Evolutionary conservation across 2,113 vertebrate species (phyloP).

Genomic region (Melanerpes aurifrons): DNA sequence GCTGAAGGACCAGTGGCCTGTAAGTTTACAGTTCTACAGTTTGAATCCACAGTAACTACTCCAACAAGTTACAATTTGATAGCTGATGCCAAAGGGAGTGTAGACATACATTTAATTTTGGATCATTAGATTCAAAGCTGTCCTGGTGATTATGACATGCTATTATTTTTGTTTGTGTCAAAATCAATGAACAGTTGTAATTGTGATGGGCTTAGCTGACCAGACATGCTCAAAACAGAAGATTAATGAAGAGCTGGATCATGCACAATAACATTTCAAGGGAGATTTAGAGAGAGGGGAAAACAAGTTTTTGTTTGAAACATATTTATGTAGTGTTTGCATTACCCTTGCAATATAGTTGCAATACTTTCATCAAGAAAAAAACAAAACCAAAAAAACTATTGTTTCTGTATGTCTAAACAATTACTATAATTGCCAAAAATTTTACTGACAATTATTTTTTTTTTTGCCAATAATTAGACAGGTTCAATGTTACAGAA

Average conservation of each 20-base stretch:
- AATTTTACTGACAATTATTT: not conserved
- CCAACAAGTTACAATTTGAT: not conserved
- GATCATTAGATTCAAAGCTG: conserved; percentile 24
- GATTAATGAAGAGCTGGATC: not conserved
- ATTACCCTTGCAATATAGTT: not conserved
- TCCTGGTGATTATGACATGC: not conserved
- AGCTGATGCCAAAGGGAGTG: not conserved
- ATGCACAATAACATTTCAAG: not conserved
- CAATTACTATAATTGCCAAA: not conserved
- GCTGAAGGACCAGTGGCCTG: not conserved
- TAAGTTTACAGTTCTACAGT: not conserved
- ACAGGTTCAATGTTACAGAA: not conserved
- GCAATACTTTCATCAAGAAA: not conserved
- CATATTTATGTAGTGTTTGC: not conserved
- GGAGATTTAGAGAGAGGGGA: not conserved
- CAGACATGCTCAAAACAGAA: conserved; percentile 7
- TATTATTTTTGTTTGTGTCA: conserved; percentile 51
- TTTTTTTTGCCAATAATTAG: not conserved
- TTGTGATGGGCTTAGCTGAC: conserved; percentile 11
- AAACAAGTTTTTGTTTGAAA: not conserved
- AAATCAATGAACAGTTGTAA: conserved; percentile 13
- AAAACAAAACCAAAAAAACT: not conserved
- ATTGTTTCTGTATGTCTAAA: not conserved
- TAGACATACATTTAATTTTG: conserved; percentile 32
- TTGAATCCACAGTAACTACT: not conserved